phyloP scores from a whole-genome alignment of 92 coral and sea anemone genomes.

The Porites evermanni region DNA sequence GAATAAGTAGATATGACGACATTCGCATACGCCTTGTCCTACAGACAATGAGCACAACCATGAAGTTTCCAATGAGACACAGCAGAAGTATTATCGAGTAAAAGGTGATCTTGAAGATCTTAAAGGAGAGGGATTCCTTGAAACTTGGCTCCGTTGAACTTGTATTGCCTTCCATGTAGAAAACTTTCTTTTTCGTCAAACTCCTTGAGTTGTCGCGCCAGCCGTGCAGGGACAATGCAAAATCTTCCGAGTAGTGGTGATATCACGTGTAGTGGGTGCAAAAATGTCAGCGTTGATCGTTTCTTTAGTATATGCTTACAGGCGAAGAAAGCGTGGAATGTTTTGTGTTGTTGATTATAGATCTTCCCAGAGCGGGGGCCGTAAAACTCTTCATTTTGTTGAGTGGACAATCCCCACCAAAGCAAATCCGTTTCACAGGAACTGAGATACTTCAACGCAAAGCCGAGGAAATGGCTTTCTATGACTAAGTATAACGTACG shows the following conservation, averaged over 20 bases:
- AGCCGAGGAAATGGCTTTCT: slow-evolving; percentile 7
- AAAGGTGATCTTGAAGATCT: slow-evolving; percentile 66
- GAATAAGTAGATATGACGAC: slow-evolving; percentile 82
- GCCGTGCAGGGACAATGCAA: background rate
- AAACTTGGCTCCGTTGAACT: background rate
- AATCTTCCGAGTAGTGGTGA: background rate
- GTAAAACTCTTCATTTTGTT: background rate
- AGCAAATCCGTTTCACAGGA: slow-evolving; percentile 7
- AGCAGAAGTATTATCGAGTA: slow-evolving; percentile 70
- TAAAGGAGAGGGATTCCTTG: slow-evolving; percentile 42
- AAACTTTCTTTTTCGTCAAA: background rate
- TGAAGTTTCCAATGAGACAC: slow-evolving; percentile 83
- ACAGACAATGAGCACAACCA: slow-evolving; percentile 79
- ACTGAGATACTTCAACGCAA: background rate
- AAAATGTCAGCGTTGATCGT: background rate
- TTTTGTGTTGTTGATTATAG: background rate
- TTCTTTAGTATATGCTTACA: slow-evolving; percentile 7
- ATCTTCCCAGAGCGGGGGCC: background rate
- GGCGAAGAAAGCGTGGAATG: slow-evolving; percentile 41
- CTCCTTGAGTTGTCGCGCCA: background rate
- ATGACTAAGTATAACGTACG: background rate
- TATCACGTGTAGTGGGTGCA: background rate
- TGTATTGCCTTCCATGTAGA: slow-evolving; percentile 15
- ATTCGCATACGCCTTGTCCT: slow-evolving; percentile 77
- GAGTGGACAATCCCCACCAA: background rate